Evolutionary conservation across 2,797 vertebrate genomes (phyloP).

Genomic region (Takifugu ocellatus): DNA sequence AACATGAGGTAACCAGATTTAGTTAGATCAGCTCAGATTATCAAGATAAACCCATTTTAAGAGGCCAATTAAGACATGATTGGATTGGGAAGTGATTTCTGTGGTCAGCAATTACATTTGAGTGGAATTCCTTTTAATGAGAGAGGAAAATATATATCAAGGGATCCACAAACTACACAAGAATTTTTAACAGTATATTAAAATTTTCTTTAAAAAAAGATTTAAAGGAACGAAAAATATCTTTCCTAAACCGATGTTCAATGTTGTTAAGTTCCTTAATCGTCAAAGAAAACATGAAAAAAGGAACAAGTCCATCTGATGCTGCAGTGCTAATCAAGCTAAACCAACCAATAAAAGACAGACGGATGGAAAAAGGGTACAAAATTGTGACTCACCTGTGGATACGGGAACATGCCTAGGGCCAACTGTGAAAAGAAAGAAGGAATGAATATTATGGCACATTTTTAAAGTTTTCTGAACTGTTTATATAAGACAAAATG

Average conservation of each 20-base stretch:
- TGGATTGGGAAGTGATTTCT: constrained; percentile 71
- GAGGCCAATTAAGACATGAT: constrained; percentile 74
- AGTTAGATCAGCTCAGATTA: constrained; percentile 66
- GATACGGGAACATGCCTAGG: constrained; percentile 97
- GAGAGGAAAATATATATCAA: constrained; percentile 22
- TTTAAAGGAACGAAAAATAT: no score
- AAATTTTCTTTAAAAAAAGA: no score
- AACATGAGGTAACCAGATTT: constrained; percentile 63
- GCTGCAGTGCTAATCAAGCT: background rate
- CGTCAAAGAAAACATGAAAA: no score
- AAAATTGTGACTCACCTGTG: constrained; percentile 86
- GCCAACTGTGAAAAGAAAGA: constrained; percentile 82
- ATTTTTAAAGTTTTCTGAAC: background rate
- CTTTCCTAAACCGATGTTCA: no score
- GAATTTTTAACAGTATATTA: background rate
- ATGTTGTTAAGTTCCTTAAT: no score
- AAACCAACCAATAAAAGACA: no score
- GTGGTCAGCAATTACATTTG: constrained; percentile 73
- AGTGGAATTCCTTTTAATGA: constrained; percentile 67
- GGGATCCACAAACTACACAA: constrained; percentile 2
- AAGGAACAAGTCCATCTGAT: no score
- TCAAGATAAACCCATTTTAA: constrained; percentile 68
- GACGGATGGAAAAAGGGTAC: background rate
- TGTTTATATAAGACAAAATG: background rate
- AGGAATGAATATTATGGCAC: background rate